These are phyloP conservation scores for Pissodes strobi DNA, from an alignment of 1,140 invertebrate genomes.

Conservation along the genomic window DNA sequence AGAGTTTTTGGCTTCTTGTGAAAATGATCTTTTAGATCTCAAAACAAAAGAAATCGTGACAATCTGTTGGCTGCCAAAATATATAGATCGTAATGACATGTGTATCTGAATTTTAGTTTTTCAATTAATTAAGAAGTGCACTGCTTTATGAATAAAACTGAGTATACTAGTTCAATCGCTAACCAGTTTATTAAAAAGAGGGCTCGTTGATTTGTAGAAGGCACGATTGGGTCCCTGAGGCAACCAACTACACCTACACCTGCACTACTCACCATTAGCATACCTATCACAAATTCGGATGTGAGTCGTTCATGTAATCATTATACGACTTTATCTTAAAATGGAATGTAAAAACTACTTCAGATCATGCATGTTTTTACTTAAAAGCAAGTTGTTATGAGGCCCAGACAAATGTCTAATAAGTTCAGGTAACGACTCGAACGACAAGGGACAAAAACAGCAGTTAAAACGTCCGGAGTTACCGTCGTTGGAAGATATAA, in stretches of 20 bases:
- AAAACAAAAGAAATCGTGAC: no score
- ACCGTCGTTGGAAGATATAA: conserved; percentile 73
- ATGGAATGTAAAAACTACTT: conserved; percentile 55
- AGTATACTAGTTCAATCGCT: neutral
- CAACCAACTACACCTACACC: conserved; percentile 40
- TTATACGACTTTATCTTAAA: conserved; percentile 41
- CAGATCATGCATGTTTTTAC: conserved; percentile 82
- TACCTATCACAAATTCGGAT: conserved; percentile 41
- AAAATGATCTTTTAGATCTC: no score
- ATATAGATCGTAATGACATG: no score
- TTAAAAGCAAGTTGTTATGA: conserved; percentile 82
- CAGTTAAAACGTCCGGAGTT: conserved; percentile 77
- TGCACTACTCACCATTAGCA: conserved; percentile 31
- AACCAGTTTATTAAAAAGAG: conserved; percentile 6
- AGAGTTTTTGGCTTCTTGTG: no score
- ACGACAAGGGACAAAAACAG: conserved; percentile 82
- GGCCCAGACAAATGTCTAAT: conserved; percentile 83
- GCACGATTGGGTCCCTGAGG: conserved; percentile 39
- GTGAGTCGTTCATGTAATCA: conserved; percentile 42
- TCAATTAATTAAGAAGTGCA: no score
- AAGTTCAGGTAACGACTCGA: conserved; percentile 80
- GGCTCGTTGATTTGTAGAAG: conserved; percentile 9
- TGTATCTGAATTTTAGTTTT: no score
- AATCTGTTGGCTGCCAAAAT: no score
- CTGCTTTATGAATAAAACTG: no score